These are phyloP conservation scores for Phyllotis vaccarum DNA, from an alignment of 2,797 vertebrate genomes.

Conservation along the genomic window DNA sequence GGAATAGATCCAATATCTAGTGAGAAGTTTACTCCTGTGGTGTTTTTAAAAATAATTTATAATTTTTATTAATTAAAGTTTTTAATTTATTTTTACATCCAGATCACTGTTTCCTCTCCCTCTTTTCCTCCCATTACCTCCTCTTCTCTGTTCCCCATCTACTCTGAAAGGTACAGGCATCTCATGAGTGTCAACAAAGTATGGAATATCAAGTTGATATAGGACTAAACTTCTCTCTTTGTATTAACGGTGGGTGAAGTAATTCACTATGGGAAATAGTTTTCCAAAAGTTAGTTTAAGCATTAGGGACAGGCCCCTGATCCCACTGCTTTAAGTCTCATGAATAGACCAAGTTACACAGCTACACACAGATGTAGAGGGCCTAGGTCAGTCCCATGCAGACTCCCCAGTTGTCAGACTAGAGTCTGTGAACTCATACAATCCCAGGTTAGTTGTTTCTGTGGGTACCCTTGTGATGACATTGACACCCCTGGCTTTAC, in stretches of 20 bases:
- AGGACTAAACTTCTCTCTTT: too few relatives aligned
- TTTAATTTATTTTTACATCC: too few relatives aligned
- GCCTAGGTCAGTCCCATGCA: neutral
- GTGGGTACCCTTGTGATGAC: neutral
- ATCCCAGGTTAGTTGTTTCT: neutral
- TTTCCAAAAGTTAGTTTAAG: neutral
- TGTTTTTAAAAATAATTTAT: too few relatives aligned
- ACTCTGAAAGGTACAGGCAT: too few relatives aligned
- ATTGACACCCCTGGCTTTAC: neutral
- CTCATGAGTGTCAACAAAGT: too few relatives aligned
- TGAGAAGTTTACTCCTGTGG: neutral
- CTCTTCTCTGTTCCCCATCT: too few relatives aligned
- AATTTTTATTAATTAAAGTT: too few relatives aligned
- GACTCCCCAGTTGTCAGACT: neutral
- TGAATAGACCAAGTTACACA: neutral
- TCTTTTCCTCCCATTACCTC: too few relatives aligned
- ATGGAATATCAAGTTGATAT: too few relatives aligned
- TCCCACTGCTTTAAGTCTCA: neutral
- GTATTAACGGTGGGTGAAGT: too few relatives aligned
- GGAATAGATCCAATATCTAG: neutral
- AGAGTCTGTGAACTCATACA: neutral
- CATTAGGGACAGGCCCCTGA: neutral
- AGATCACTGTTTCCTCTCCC: too few relatives aligned
- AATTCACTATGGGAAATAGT: neutral
- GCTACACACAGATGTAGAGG: neutral